A percentile compares a stretch with the other conserved stretches of the same genome.
Evolutionary conservation across 2,888 invertebrate genomes (phyloP).

Genomic region (Polylopha cassiicola): DNA sequence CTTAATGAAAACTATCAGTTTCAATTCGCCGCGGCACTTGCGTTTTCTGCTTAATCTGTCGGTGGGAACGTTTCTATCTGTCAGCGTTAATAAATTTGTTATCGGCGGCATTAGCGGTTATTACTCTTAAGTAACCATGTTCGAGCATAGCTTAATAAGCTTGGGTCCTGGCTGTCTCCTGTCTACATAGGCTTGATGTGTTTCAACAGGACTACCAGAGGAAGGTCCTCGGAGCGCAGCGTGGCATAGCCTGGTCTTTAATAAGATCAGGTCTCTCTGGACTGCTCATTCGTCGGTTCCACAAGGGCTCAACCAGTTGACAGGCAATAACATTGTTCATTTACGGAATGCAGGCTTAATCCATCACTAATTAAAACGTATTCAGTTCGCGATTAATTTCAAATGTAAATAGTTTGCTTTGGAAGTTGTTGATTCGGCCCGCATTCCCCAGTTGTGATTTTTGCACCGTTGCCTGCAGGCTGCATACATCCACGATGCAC

Average conservation of each 20-base stretch:
- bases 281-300: constrained; percentile 85
- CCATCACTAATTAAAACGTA: constrained; percentile 41
- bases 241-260: constrained; percentile 88
- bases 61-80: constrained; percentile 51
- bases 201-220: constrained; percentile 64
- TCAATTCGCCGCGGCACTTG: constrained; percentile 55
- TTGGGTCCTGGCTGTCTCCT: constrained; percentile 5
- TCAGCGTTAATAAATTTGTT: constrained; percentile 45
- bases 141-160: constrained; percentile 10
- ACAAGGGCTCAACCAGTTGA: constrained; percentile 88
- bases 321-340: constrained; percentile 69
- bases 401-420: constrained; percentile 18
- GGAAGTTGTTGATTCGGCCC: constrained; percentile 43
- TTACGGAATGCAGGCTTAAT: constrained; percentile 15
- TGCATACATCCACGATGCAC: constrained; percentile 50
- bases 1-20: constrained; percentile 58
- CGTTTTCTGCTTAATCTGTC: constrained; percentile 46
- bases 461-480: constrained; percentile 70
- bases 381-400: constrained; percentile 11
- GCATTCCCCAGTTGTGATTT: constrained; percentile 60
- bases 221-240: constrained; percentile 69
- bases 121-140: constrained; percentile 15
- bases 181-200: constrained; percentile 19
- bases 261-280: constrained; percentile 93
- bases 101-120: constrained; percentile 30